Base-by-base conservation (phyloP, 2,888 invertebrate genomes). In the Acheta domesticus region DNA sequence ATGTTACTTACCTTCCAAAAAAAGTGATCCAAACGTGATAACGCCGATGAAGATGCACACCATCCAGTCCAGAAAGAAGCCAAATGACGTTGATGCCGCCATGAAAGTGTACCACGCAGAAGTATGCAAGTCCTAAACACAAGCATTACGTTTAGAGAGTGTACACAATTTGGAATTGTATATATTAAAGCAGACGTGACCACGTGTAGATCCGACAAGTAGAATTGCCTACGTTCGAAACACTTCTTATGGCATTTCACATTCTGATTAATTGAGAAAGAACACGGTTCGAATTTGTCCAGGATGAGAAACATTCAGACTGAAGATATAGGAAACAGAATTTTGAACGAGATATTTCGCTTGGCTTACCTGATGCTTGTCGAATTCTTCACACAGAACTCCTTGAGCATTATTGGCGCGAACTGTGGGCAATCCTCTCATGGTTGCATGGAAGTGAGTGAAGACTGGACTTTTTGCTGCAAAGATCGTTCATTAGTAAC, bases 381-480 rank as follows among this genome's bases (percentile, higher is more conserved):
- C 95, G 84, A 96, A 96, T 86, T 95, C 95, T 49, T 90, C 88
- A 76, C 92, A 91, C 76, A 98, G 91, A 36, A 93, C 91, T 78
- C 91, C 90, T 85, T 96, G 93, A 0, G 95, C 95, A 12, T 92
- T 91, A 85, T 95, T 97, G 0, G 97, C 95, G 79, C 98, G 90
- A 77, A 99, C 96, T 0, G 97, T 97, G 0, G 96, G 92, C 81
- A 99, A 89, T 0, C 98, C 98, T 86, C 95, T 94, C 11, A 99
- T 88, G 0, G 96, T 93, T 36, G 96, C 94, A 85, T 93, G 95
- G 84, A 98, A 88, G 85, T 98, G 97, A 2, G 95, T 94, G 88
- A 97, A 98, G n/a, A 99, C 95, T 0, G 98, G 98, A 84, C 97
- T 97, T 81, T 97, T 93, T 82, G 96, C 96, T 96, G 62, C 62